Evolutionary conservation across 2,113 vertebrate genomes (phyloP).

Genomic region (Mormyrus lacerda): DNA sequence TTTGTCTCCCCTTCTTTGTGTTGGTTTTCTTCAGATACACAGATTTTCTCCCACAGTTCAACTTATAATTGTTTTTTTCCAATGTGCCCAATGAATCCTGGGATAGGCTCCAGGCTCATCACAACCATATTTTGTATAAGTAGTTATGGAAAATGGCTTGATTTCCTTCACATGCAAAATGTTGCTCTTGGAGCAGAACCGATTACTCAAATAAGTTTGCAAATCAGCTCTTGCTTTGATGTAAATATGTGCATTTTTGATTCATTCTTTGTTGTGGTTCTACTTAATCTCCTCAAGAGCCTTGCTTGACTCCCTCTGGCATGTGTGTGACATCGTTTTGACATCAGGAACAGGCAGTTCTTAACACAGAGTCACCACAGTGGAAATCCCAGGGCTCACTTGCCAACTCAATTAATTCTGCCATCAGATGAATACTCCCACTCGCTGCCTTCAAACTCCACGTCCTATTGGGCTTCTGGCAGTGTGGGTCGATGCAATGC

Average conservation of each 20-base stretch:
- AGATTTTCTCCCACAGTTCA: background rate
- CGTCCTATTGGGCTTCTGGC: background rate
- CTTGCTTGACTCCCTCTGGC: background rate
- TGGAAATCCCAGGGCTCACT: background rate
- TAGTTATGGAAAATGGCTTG: background rate
- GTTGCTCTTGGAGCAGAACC: background rate
- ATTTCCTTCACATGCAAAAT: background rate
- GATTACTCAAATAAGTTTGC: background rate
- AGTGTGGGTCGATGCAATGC: slow-evolving; percentile 43
- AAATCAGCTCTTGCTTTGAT: slow-evolving; percentile 3
- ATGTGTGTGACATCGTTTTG: background rate
- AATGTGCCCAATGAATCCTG: background rate
- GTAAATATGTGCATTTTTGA: background rate
- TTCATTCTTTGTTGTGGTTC: background rate
- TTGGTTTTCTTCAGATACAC: background rate
- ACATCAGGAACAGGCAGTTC: slow-evolving; percentile 8
- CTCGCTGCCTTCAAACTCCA: slow-evolving; percentile 7
- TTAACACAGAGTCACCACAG: background rate
- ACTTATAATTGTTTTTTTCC: background rate
- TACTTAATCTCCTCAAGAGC: background rate
- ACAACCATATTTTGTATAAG: background rate
- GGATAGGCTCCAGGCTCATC: background rate
- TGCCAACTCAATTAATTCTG: background rate
- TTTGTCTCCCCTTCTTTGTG: background rate
- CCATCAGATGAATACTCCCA: background rate